phyloP scores from a whole-genome alignment of 1,140 invertebrate species.

The Drosophila simulans region DNA sequence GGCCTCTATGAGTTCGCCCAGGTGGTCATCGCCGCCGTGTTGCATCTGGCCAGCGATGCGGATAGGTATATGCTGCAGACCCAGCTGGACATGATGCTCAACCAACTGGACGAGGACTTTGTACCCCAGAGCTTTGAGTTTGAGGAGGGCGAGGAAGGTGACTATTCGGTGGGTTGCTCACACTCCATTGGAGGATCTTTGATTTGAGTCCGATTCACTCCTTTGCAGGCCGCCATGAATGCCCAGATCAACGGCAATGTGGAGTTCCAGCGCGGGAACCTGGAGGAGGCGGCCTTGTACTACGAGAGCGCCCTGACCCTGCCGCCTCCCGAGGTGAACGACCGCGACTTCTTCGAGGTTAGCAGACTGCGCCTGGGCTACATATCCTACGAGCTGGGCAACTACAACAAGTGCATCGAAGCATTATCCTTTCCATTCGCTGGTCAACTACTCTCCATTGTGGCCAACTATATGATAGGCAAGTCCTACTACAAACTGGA shows the following conservation, averaged over 20 bases:
- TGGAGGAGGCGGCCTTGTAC: slow-evolving; percentile 20
- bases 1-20: slow-evolving; percentile 68
- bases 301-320: slow-evolving; percentile 28
- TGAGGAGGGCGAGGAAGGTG: slow-evolving; percentile 1
- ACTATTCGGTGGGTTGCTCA: not conserved
- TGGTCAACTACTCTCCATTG: slow-evolving; percentile 17
- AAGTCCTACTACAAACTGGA: slow-evolving; percentile 61
- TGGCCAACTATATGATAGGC: slow-evolving; percentile 41
- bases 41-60: slow-evolving; percentile 25
- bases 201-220: not conserved
- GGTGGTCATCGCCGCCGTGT: slow-evolving; percentile 48
- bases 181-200: no score
- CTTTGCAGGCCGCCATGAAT: slow-evolving; percentile 16
- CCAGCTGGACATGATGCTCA: slow-evolving; percentile 45
- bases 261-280: slow-evolving; percentile 50
- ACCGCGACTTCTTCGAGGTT: slow-evolving; percentile 35
- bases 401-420: slow-evolving; percentile 36
- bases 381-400: slow-evolving; percentile 34
- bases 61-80: slow-evolving; percentile 58
- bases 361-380: slow-evolving; percentile 59
- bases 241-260: slow-evolving; percentile 70
- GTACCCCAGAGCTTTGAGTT: slow-evolving; percentile 6
- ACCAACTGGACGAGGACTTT: slow-evolving; percentile 29
- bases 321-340: not conserved
- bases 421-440: slow-evolving; percentile 15